phyloP scores from a whole-genome alignment of 2,797 vertebrate genomes.

The Spondyliosoma cantharus region DNA sequence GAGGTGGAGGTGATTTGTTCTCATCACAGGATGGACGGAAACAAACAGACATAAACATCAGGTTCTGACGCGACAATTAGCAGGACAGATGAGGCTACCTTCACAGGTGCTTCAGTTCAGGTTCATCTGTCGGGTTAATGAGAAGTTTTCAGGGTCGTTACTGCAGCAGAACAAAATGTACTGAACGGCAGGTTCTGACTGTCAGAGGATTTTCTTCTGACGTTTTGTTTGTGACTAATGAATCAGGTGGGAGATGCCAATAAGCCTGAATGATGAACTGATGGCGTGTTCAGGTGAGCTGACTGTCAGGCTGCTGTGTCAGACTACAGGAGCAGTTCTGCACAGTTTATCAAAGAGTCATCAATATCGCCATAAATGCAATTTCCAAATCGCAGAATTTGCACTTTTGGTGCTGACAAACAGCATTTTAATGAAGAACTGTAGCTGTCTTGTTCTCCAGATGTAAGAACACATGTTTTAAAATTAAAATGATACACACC shows the following conservation, averaged over 20 bases:
- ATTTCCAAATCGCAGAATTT: no score
- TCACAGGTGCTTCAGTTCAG: neutral
- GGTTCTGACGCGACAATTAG: neutral
- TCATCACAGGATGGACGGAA: neutral
- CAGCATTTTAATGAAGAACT: no score
- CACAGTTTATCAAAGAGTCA: no score
- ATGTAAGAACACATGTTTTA: no score
- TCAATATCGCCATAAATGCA: no score
- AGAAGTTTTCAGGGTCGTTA: conserved; percentile 16
- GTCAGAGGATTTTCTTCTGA: conserved; percentile 3
- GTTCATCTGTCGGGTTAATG: conserved; percentile 43
- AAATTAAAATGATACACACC: no score
- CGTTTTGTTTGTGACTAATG: conserved; percentile 2
- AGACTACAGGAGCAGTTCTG: neutral
- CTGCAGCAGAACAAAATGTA: conserved; percentile 16
- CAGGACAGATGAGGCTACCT: conserved; percentile 7
- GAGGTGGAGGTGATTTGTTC: neutral
- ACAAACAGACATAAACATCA: neutral
- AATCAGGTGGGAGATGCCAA: neutral
- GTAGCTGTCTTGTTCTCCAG: no score
- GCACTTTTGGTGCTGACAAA: no score
- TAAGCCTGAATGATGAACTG: conserved; percentile 32
- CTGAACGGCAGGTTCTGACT: conserved; percentile 5
- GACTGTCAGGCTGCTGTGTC: neutral
- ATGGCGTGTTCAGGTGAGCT: neutral